Evolutionary conservation across 2,888 invertebrate genomes (phyloP), one percentile per base, ranked within the genome.

Genomic region (Heliconius erato): DNA sequence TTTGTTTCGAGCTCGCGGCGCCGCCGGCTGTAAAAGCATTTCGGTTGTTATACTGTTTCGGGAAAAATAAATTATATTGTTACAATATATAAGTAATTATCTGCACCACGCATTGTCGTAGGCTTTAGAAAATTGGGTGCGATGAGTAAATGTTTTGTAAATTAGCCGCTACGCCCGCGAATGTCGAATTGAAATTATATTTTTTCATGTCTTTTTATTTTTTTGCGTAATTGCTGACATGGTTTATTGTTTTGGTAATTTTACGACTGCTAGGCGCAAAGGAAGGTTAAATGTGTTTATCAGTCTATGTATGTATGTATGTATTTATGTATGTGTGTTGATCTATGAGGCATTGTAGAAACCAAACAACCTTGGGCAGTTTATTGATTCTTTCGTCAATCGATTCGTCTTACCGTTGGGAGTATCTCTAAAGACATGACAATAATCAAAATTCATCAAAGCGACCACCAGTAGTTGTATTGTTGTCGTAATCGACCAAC

Each of bases 1-100:
- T 85, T 85, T 83, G 84, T 83, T 83, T 84, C 79, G 78, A 74
- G 85, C 79, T 85, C 68, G 84, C 85, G 80, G 82, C 74, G 82
- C 85, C 80, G 80, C 84, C 83, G 76, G 82, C 85, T 81, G 85
- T 83, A 84, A 84, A 84, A 83, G 83, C n/a, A 67, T 63, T 71
- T 40, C 28, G 44, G 59, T 67, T 82, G 49, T 74, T 40, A 67
- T 28, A n/a, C 16, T 74, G 26, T 49, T 77, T 74, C 35, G 54
- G 44, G 23, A n/a, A n/a, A 74, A 65, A 67, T 54, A 54, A 74
- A 65, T 74, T n/a, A 74, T 35, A 76, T 76, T 76, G 16, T 59
- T 59, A 35, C n/a, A 16, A 63, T 63, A 26, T 35, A 74, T 35
- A 59, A 14, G 19, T 74, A 74, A 74, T 59, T 35, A 35, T 32